A percentile compares a stretch with the other conserved stretches of the same genome.
Conservation (phyloP, 2,797 vertebrate species). For the Dryobates pubescens region DNA sequence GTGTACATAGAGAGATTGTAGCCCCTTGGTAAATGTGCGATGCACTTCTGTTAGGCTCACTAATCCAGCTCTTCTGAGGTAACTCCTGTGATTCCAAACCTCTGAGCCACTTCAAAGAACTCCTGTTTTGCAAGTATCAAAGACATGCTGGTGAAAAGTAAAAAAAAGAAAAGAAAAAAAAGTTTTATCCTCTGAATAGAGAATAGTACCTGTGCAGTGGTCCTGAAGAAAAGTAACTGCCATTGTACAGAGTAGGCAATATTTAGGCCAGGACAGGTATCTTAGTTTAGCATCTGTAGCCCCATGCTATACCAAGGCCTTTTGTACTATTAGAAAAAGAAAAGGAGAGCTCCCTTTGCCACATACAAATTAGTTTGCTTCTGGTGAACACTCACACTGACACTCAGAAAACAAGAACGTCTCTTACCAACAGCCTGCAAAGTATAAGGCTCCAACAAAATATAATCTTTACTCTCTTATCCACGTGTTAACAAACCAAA, state of each 20-base stretch:
- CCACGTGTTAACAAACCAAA: not conserved
- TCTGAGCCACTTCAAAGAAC: constrained; percentile 62
- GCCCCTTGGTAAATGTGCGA: constrained; percentile 34
- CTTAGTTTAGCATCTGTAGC: constrained; percentile 21
- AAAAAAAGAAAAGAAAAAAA: not conserved
- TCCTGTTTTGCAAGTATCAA: constrained; percentile 56
- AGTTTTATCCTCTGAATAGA: constrained; percentile 26
- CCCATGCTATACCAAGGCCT: not conserved
- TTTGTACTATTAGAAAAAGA: not conserved
- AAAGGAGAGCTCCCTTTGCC: not conserved
- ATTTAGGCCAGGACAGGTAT: constrained; percentile 35
- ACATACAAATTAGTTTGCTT: not conserved
- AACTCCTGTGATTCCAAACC: constrained; percentile 36
- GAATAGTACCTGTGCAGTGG: not conserved
- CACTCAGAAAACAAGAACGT: not conserved
- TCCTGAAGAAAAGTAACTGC: constrained; percentile 13
- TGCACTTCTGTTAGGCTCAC: constrained; percentile 1
- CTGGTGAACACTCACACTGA: not conserved
- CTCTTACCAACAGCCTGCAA: not conserved
- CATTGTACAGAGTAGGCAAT: not conserved
- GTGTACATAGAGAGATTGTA: not conserved
- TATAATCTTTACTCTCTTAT: not conserved
- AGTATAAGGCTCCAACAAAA: not conserved
- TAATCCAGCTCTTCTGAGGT: constrained; percentile 52
- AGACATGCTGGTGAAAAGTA: not conserved